Conservation (phyloP, 2,113 vertebrate species). For the Psilopsiagon aurifrons region DNA sequence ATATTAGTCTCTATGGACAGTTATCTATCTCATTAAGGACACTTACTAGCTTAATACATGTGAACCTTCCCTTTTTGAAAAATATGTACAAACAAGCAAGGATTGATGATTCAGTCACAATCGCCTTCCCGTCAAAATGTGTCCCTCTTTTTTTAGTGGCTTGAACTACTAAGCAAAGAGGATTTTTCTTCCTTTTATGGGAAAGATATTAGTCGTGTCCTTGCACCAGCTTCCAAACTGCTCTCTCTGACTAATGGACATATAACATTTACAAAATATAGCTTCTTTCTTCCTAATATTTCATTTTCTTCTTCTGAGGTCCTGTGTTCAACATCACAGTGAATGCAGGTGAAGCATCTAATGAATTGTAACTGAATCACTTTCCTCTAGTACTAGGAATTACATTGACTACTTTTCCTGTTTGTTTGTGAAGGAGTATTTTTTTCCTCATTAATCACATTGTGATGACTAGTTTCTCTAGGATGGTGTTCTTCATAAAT, state of each 20-base stretch:
- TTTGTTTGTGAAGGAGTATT: not conserved
- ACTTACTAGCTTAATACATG: not conserved
- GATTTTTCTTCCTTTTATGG: conserved; percentile 13
- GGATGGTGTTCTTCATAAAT: not conserved
- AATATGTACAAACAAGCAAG: not conserved
- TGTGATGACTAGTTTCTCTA: not conserved
- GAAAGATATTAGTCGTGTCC: not conserved
- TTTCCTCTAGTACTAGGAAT: not conserved
- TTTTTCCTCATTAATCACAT: not conserved
- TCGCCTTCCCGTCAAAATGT: not conserved
- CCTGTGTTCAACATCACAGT: not conserved
- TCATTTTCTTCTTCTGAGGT: not conserved
- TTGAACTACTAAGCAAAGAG: not conserved
- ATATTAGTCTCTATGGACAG: not conserved
- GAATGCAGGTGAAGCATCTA: not conserved
- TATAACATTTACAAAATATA: not conserved
- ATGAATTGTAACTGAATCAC: not conserved
- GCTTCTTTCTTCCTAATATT: not conserved
- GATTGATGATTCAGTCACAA: not conserved
- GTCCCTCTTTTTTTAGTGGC: not conserved
- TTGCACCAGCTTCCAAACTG: not conserved
- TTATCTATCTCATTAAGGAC: not conserved
- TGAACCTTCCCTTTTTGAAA: not conserved
- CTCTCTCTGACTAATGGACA: not conserved
- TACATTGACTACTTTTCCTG: not conserved